Evolutionary conservation across 2,113 vertebrate species (phyloP), one percentile per base, ranked within the genome.

Genomic region (Hydrolagus affinis): DNA sequence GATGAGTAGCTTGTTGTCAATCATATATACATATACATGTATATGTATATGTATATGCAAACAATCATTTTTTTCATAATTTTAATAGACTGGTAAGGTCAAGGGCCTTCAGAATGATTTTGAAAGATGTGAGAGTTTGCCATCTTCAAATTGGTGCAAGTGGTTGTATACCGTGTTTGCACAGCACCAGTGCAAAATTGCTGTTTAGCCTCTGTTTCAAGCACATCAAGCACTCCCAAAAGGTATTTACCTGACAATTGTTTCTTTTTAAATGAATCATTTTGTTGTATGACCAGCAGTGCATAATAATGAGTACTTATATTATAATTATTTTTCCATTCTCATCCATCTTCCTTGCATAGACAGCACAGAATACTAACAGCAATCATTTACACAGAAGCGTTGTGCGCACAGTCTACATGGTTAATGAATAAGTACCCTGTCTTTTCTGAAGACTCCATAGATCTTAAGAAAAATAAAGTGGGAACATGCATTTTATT

Each of bases 321-420:
- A 83, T 83, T 83, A 62, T 66, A 83, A 83, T 83, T 83, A 83
- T 66, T 66, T 83, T 83, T 83, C 62, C 60, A 83, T 83, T 83
- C 78, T 83, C 78, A 83, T 83, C 32, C 62, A 83, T 83, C 62
- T 66, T 83, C 11, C 78, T 8, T 30, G 60, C 62, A 32, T 68
- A 68, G 78, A 17, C 62, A 66, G 25, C 17, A 17, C 78, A 66
- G 78, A 83, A 83, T 83, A 66, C 78, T 83, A 83, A 83, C 25
- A 83, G 60, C 25, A 83, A 32, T 83, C 78, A 66, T 21, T 68
- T 83, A 83, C 28, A 10, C 12, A 62, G 10, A 28, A 66, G 15
- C 6, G 8, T 10, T 10, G 23, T 17, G 23, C 30, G 11, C 6
- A 64, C 15, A 66, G 28, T 17, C 21, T 83, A 66, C 62, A 68